Evolutionary conservation across 2,113 vertebrate species (phyloP), one percentile per base, ranked within the genome.

Genomic region (Plestiodon gilberti): DNA sequence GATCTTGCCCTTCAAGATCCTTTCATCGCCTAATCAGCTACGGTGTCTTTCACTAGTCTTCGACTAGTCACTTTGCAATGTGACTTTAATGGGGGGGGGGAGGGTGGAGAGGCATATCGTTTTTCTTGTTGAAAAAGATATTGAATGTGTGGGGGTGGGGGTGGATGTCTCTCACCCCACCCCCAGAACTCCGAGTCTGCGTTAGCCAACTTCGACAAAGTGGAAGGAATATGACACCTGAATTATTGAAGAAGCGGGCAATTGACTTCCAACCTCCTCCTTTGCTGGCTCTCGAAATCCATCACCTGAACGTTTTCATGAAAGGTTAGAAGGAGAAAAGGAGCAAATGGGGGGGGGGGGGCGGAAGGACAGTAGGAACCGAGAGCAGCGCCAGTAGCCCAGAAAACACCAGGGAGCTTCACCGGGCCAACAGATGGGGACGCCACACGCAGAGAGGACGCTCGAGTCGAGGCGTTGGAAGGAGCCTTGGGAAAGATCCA

Each of bases 181-280:
- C n/a, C n/a, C n/a, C 91, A 93, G 86, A 85, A 88, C 91, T 93
- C 90, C 93, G 96, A 89, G 89, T 95, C 95, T 96, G 95, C 95
- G 94, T 96, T 93, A 95, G 93, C 91, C 93, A 95, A 93, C 94
- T 93, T 95, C 95, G n/a, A 96, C 95, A 96, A 89, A 92, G 90
- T 94, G 93, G 94, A 93, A 96, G 93, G 95, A 96, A 97, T 94
- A 96, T 93, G 96, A 95, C 95, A 96, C 55, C 93, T 95, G 96
- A 95, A 96, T 97, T 96, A 96, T 96, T 96, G 96, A 97, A 96
- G 95, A 96, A 94, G 89, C 2, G 93, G 92, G 91, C 93, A 95
- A 96, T 96, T 97, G 96, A 96, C 97, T 96, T 95, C 92, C 96
- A 91, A 95, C 59, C 95, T 95, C 90, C 94, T 89, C 93, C 90